phyloP scores from a whole-genome alignment of 2,888 invertebrate genomes.

The Drosophila stalkeri region DNA sequence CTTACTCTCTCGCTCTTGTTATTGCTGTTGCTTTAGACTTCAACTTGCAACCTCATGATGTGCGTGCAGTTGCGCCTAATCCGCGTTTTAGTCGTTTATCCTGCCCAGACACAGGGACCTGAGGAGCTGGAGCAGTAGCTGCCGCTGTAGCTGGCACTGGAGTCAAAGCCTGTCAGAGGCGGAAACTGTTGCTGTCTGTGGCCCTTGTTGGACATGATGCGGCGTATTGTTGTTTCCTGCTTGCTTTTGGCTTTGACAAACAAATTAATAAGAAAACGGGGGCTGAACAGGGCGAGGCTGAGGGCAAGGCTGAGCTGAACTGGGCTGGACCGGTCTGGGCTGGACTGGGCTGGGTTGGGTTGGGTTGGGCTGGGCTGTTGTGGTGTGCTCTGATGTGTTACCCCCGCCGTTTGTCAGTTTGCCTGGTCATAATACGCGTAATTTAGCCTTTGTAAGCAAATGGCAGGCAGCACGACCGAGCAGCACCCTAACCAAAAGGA shows the following conservation, averaged over 20 bases:
- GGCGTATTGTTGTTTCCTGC: slow-evolving; percentile 66
- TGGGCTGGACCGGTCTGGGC: no score
- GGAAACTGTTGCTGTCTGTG: slow-evolving; percentile 51
- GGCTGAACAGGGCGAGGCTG: slow-evolving; percentile 56
- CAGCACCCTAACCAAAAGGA: slow-evolving; percentile 19
- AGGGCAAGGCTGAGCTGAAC: slow-evolving; percentile 27
- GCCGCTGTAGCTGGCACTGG: not conserved
- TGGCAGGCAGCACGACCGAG: slow-evolving; percentile 55
- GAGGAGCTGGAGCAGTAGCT: slow-evolving; percentile 3
- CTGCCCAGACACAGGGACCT: slow-evolving; percentile 27
- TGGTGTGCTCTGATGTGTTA: slow-evolving; percentile 4
- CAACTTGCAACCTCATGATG: slow-evolving; percentile 63
- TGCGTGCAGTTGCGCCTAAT: slow-evolving; percentile 77
- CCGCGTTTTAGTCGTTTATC: slow-evolving; percentile 75
- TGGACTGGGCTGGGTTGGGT: not conserved
- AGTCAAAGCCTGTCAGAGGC: slow-evolving; percentile 7
- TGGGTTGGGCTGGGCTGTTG: slow-evolving; percentile 19
- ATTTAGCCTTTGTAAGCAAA: slow-evolving; percentile 73
- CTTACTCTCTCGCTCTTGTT: not conserved
- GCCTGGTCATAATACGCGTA: slow-evolving; percentile 74
- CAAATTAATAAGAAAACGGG: slow-evolving; percentile 74
- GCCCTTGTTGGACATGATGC: slow-evolving; percentile 56
- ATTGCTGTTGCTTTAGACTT: not conserved
- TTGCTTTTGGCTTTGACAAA: slow-evolving; percentile 66
- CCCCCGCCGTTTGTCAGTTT: slow-evolving; percentile 2